A percentile compares a stretch with the other conserved stretches of the same genome.
phyloP scores from a whole-genome alignment of 1,140 invertebrate genomes.

The Heliothis virescens region DNA sequence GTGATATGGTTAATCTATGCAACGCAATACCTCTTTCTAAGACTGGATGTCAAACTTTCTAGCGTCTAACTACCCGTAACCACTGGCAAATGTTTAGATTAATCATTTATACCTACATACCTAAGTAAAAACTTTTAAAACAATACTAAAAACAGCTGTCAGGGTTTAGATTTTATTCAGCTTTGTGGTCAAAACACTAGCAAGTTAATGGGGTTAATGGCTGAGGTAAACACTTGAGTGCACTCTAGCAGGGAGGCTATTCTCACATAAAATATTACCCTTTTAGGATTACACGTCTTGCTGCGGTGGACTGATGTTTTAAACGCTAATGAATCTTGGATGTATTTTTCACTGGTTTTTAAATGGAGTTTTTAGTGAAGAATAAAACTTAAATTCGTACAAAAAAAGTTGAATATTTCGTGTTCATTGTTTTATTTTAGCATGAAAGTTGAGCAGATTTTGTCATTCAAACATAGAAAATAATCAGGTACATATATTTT shows the following conservation, averaged over 20 bases:
- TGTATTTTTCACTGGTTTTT: constrained; percentile 7
- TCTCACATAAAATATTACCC: constrained; percentile 79
- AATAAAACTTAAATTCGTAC: too few species aligned
- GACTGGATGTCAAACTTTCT: too few species aligned
- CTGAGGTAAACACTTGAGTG: constrained; percentile 73
- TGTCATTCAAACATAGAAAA: too few species aligned
- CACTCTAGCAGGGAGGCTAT: constrained; percentile 66
- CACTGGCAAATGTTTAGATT: too few species aligned
- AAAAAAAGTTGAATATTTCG: neutral
- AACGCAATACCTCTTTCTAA: too few species aligned
- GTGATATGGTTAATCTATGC: too few species aligned
- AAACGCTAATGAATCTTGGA: constrained; percentile 56
- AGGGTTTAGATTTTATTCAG: constrained; percentile 38
- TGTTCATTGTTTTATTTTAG: too few species aligned
- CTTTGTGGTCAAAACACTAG: constrained; percentile 72
- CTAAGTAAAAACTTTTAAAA: neutral
- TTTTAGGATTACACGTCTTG: constrained; percentile 72
- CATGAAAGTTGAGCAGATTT: too few species aligned
- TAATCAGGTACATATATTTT: too few species aligned
- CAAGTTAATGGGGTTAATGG: constrained; percentile 73
- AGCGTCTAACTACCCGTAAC: too few species aligned
- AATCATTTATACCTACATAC: too few species aligned
- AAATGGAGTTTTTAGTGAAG: neutral
- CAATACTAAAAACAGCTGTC: constrained; percentile 16
- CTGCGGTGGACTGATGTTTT: constrained; percentile 62